These are phyloP conservation scores for Porphyrio hochstetteri DNA, from an alignment of 2,113 vertebrate genomes.

Conservation along the genomic window DNA sequence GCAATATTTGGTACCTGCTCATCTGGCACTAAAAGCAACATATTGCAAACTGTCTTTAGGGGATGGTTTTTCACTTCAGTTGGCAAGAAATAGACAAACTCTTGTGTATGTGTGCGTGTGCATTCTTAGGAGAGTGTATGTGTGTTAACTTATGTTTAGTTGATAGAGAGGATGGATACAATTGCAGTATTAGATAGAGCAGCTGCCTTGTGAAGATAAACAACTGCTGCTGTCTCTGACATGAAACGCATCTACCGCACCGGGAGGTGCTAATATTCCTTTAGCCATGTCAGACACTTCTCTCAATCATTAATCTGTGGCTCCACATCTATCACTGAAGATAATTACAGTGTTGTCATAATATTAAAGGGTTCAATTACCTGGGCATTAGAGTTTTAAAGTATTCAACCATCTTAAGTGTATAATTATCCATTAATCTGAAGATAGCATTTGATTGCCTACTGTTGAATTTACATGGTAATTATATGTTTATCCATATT, in stretches of 20 bases:
- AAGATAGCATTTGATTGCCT: constrained; percentile 47
- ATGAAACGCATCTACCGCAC: neutral
- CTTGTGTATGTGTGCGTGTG: neutral
- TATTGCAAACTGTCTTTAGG: neutral
- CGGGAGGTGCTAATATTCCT: neutral
- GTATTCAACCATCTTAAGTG: constrained; percentile 45
- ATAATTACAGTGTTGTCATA: constrained; percentile 2
- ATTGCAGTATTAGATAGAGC: neutral
- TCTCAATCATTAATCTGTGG: neutral
- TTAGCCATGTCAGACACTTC: neutral
- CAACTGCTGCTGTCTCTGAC: neutral
- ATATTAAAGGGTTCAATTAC: constrained; percentile 30
- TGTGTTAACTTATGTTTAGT: fast-evolving
- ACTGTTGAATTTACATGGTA: constrained; percentile 5
- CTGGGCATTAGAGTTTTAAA: constrained; percentile 37
- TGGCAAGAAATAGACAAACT: neutral
- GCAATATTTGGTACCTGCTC: neutral
- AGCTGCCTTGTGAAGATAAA: neutral
- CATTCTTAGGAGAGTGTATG: neutral
- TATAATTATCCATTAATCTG: constrained; percentile 59
- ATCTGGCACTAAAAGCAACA: neutral
- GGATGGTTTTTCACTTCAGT: neutral
- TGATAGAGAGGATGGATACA: neutral
- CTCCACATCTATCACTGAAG: neutral
- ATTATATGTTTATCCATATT: constrained; percentile 48